Evolutionary conservation across 2,113 vertebrate genomes (phyloP), one percentile per base, ranked within the genome.

Genomic region (Plectropomus leopardus): DNA sequence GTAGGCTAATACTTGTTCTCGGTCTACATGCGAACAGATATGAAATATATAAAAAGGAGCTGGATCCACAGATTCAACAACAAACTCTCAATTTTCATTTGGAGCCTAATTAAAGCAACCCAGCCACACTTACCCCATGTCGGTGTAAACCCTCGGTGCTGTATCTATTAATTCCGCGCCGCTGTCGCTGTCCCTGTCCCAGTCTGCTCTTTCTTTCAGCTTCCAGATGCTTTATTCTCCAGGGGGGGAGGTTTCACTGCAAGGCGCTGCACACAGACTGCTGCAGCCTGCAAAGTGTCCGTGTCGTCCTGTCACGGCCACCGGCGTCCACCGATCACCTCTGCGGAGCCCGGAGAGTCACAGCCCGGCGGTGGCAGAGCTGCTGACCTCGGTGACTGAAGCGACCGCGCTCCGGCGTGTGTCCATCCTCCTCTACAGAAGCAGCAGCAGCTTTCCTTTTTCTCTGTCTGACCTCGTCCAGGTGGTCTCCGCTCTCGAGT

Each of bases 121-220:
- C 54, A 17, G 28, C 0, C 21, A 68, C 61, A 89, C 94, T 94
- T 64, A 95, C 94, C 94, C 92, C 93, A 95, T 95, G 26, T 92
- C 91, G 80, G 69, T 88, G 78, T 83, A 60, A 84, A 87, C 70
- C 45, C 64, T 70, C 6, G 34, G 58, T 73, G 47, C 40, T 48
- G 40, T 65, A 45, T 82, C 45, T 40, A 82, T n/a, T 50, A 55
- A 60, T 30, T 47, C 30, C 28, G n/a, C 23, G 28, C 78, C 50
- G 30, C 83, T 42, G 74, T 40, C 34, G 55, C 48, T 69, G 64
- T 60, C 73, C 72, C 48, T 69, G 64, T 60, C 73, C 72, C 55
- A n/a, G 11, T 71, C 61, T 73, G 51, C 51, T 70, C 65, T 66
- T 76, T 76, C 61, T 32, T n/a, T 54, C 44, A 47, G 47, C 78